Percentiles rank a stretch among this genome's conserved stretches.
phyloP scores from a whole-genome alignment of 1,140 invertebrate species.

The Rhagoletis pomonella region DNA sequence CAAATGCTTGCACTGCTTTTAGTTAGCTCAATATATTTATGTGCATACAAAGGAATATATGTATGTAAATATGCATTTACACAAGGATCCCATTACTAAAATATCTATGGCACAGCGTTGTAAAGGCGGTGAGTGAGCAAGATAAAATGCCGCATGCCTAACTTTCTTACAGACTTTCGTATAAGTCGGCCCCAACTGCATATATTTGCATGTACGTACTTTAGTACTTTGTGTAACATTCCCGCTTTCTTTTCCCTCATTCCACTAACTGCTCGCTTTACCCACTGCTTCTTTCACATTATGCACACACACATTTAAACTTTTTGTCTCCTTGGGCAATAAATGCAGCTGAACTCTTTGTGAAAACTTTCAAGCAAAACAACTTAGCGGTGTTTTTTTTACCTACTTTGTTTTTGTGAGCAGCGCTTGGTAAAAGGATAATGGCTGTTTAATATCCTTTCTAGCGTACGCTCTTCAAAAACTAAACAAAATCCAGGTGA shows the following conservation, averaged over 20 bases:
- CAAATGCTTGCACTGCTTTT: background rate
- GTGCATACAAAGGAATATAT: background rate
- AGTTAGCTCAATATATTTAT: background rate
- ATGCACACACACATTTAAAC: constrained; percentile 4
- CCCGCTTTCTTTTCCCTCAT: background rate
- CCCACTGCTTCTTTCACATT: background rate
- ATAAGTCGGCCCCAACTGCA: background rate
- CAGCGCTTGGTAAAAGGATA: constrained; percentile 23
- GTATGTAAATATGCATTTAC: background rate
- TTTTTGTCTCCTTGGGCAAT: constrained; percentile 11
- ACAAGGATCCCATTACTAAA: constrained; percentile 8
- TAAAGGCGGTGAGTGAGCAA: background rate
- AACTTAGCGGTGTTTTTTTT: constrained; percentile 1
- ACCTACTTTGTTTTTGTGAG: background rate
- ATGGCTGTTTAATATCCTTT: constrained; percentile 43
- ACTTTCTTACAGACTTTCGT: background rate
- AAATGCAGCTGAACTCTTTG: constrained; percentile 16
- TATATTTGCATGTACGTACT: background rate
- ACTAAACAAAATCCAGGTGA: constrained; percentile 23
- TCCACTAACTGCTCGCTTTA: background rate
- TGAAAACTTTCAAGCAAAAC: constrained; percentile 29
- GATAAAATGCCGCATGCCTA: background rate
- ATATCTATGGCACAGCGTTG: background rate
- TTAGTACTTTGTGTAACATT: too few species aligned
- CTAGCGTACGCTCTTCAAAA: constrained; percentile 12